phyloP scores from a whole-genome alignment of 1,140 invertebrate species.

The Agrypnia vestita region DNA sequence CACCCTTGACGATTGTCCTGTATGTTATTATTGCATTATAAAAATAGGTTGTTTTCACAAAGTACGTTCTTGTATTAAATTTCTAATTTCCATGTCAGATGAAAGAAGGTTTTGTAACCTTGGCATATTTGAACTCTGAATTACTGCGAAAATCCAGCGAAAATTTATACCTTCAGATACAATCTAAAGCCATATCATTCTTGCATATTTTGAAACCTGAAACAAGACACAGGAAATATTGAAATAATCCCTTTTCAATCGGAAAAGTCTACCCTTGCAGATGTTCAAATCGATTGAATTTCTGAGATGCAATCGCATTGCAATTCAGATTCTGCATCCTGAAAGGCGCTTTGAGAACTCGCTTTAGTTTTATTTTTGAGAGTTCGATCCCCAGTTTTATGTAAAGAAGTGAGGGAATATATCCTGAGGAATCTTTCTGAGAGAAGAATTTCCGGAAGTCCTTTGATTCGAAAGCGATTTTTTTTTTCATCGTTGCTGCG shows the following conservation, averaged over 20 bases:
- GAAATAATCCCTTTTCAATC: conserved; percentile 14
- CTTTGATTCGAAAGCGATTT: not conserved
- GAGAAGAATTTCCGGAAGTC: not conserved
- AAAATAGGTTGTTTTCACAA: no score
- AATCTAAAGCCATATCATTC: not conserved
- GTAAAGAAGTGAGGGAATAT: conserved; percentile 19
- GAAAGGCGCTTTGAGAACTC: conserved; percentile 22
- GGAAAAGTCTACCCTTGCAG: not conserved
- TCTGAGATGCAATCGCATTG: conserved; percentile 5
- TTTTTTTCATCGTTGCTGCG: no score
- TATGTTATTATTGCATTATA: no score
- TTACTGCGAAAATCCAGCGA: no score
- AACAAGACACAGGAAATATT: not conserved
- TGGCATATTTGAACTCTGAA: no score
- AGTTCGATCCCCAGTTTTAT: conserved; percentile 6
- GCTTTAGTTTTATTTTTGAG: conserved; percentile 27
- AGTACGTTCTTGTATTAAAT: no score
- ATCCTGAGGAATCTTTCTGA: not conserved
- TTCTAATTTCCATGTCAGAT: no score
- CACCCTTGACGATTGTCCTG: no score
- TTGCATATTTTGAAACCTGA: not conserved
- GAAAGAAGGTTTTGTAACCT: no score
- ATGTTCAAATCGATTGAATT: conserved; percentile 4
- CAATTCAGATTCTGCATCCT: conserved; percentile 18
- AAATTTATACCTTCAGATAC: no score